Conservation (phyloP, 2,888 invertebrate genomes). For the Cotesia congregata region DNA sequence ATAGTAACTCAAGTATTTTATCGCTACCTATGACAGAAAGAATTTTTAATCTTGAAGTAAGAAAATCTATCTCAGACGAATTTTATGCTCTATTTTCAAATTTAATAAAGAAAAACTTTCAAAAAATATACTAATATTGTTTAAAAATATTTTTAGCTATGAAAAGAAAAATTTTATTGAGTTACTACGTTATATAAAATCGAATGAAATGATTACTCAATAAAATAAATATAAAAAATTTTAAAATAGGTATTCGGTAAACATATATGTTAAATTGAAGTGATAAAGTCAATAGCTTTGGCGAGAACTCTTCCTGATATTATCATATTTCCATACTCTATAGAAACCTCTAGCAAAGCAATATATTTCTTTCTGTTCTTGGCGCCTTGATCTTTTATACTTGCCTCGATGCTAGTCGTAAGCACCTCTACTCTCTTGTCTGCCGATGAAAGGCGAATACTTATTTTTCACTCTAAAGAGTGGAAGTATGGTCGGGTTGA, state of each 20-base stretch:
- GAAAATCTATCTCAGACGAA: conserved; percentile 4
- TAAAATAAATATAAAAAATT: conserved; percentile 18
- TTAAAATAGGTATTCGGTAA: conserved; percentile 29
- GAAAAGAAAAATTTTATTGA: not conserved
- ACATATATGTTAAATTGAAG: not conserved
- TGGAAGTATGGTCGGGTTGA: conserved; percentile 27
- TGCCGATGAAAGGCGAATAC: conserved; percentile 41
- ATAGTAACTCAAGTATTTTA: conserved; percentile 28
- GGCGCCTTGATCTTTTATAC: conserved; percentile 29
- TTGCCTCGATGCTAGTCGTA: conserved; percentile 28
- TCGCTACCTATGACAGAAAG: conserved; percentile 7
- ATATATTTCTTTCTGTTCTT: conserved; percentile 33
- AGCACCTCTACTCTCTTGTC: conserved; percentile 31
- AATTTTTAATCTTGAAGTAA: conserved; percentile 30
- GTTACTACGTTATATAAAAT: not conserved
- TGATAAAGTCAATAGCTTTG: conserved; percentile 10
- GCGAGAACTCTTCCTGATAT: conserved; percentile 3
- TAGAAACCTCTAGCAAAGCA: conserved; percentile 27
- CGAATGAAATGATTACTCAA: not conserved
- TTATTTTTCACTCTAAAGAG: conserved; percentile 36
- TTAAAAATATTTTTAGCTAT: too few species aligned
- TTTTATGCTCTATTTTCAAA: not conserved
- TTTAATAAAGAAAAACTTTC: too few species aligned
- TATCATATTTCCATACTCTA: conserved; percentile 26
- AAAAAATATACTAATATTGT: too few species aligned